phyloP scores from a whole-genome alignment of 2,113 vertebrate genomes.

The Gymnorhina tibicen region DNA sequence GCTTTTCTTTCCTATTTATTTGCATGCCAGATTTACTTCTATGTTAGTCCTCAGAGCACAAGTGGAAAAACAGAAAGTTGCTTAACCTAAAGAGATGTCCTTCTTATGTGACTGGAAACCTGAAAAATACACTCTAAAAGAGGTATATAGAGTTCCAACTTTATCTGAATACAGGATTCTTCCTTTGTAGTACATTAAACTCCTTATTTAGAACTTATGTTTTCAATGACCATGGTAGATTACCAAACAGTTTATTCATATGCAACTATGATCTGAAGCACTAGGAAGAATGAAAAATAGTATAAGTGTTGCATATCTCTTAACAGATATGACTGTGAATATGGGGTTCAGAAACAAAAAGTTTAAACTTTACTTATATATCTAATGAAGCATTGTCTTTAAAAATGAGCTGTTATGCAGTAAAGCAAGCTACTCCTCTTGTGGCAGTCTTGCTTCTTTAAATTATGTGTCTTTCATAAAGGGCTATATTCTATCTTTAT shows the following conservation, averaged over 20 bases:
- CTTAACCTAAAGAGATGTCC: background rate
- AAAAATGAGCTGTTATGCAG: background rate
- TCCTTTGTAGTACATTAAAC: background rate
- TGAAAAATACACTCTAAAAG: background rate
- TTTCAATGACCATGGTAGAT: background rate
- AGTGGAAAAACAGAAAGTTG: background rate
- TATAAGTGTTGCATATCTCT: background rate
- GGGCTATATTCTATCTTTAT: background rate
- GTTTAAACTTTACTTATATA: background rate
- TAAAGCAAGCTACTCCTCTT: background rate
- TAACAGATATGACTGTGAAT: background rate
- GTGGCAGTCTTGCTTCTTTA: background rate
- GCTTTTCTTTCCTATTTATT: background rate
- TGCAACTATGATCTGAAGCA: background rate
- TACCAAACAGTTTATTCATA: background rate
- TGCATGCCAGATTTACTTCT: background rate
- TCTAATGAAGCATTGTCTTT: background rate
- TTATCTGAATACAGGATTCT: background rate
- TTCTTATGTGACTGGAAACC: background rate
- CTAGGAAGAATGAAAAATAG: background rate
- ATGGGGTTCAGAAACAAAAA: background rate
- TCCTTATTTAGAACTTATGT: background rate
- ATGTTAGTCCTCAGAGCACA: background rate
- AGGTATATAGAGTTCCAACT: background rate
- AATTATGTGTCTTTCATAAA: background rate